Evolutionary conservation across 2,113 vertebrate species (phyloP).

Genomic region (Eonycteris spelaea): DNA sequence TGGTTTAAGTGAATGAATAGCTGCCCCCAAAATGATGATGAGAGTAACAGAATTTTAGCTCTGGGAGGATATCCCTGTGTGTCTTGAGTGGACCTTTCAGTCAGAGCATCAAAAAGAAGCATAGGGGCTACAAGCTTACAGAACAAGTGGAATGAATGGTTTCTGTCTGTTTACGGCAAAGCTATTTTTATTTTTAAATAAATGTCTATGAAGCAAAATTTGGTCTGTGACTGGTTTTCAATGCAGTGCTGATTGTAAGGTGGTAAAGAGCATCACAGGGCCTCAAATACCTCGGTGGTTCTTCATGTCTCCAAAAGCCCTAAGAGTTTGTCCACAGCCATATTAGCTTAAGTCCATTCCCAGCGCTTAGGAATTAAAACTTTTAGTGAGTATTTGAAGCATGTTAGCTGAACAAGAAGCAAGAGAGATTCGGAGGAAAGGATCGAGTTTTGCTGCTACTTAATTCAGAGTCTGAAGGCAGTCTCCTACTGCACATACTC

Average conservation of each 20-base stretch:
- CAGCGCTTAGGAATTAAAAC: not conserved
- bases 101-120: not conserved
- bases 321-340: not conserved
- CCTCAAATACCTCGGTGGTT: not conserved
- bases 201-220: not conserved
- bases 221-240: not conserved
- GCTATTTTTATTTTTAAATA: not conserved
- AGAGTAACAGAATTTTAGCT: not conserved
- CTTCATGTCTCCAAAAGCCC: not conserved
- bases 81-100: not conserved
- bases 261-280: fast-evolving
- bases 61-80: not conserved
- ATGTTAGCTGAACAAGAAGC: not conserved
- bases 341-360: not conserved
- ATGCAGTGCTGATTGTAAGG: not conserved
- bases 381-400: not conserved
- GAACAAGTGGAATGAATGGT: not conserved
- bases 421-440: not conserved
- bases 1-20: not conserved
- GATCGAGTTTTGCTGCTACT: not conserved
- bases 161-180: not conserved
- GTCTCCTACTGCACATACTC: not conserved
- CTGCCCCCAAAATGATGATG: not conserved
- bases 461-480: not conserved
- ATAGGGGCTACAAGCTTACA: not conserved